Evolutionary conservation across 1,140 invertebrate species (phyloP).

Genomic region (Glossosoma conforme): DNA sequence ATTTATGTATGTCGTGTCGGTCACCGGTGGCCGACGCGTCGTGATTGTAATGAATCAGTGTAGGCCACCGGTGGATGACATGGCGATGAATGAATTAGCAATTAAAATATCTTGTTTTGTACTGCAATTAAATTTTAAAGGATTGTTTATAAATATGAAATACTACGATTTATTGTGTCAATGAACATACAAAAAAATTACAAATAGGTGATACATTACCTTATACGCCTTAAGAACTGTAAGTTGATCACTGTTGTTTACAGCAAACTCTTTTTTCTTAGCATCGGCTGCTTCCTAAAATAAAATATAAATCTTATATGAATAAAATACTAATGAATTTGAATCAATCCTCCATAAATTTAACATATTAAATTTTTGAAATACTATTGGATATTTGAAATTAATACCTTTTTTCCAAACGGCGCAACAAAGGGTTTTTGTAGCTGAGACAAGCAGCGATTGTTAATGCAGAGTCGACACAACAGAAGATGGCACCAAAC

Average conservation of each 20-base stretch:
- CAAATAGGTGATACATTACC: slow-evolving; percentile 50
- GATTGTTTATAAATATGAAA: too few species aligned
- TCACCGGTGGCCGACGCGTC: too few species aligned
- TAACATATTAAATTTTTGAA: slow-evolving; percentile 6
- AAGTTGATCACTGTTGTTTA: slow-evolving; percentile 74
- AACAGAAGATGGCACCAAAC: slow-evolving; percentile 88
- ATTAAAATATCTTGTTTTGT: too few species aligned
- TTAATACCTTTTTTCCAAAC: slow-evolving; percentile 60
- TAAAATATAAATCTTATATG: slow-evolving; percentile 17
- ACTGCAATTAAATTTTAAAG: too few species aligned
- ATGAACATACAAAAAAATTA: too few species aligned
- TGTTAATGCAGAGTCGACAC: slow-evolving; percentile 88
- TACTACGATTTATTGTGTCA: too few species aligned
- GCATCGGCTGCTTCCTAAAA: slow-evolving; percentile 60
- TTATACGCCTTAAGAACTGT: slow-evolving; percentile 74
- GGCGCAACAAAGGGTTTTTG: slow-evolving; percentile 75
- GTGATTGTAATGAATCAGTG: too few species aligned
- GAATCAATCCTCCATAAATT: slow-evolving; percentile 2
- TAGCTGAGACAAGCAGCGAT: slow-evolving; percentile 86
- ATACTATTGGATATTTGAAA: too few species aligned
- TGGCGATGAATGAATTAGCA: too few species aligned
- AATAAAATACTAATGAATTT: slow-evolving; percentile 8
- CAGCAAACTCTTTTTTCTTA: slow-evolving; percentile 67
- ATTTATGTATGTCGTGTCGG: too few species aligned
- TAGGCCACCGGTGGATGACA: too few species aligned